phyloP scores from a whole-genome alignment of 1,140 invertebrate genomes.

The Musca vetustissima region DNA sequence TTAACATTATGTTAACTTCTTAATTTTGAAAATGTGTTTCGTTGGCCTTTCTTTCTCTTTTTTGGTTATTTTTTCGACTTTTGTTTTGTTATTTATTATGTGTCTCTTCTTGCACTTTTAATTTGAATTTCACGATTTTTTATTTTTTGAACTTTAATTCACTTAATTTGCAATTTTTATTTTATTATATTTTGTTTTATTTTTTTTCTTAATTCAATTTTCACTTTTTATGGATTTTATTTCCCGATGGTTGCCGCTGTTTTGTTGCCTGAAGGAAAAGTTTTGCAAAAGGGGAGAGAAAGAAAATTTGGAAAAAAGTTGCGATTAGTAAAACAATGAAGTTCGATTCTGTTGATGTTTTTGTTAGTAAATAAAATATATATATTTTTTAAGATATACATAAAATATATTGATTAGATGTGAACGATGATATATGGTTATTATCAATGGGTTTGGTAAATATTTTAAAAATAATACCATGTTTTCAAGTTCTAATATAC shows the following conservation, averaged over 20 bases:
- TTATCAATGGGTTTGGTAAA: too few species aligned
- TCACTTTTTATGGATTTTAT: slow-evolving; percentile 9
- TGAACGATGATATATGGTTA: too few species aligned
- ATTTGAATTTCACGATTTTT: neutral
- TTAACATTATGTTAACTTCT: slow-evolving; percentile 62
- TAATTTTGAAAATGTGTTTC: slow-evolving; percentile 20
- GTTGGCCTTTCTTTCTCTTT: slow-evolving; percentile 15
- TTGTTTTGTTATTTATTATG: neutral
- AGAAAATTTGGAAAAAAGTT: slow-evolving; percentile 13
- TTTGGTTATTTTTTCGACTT: neutral
- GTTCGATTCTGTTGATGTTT: slow-evolving; percentile 14
- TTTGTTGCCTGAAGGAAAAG: slow-evolving; percentile 31
- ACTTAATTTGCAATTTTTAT: neutral
- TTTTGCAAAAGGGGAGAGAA: slow-evolving; percentile 2
- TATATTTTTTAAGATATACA: too few species aligned
- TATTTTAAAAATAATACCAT: too few species aligned
- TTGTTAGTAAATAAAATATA: too few species aligned
- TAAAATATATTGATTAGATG: too few species aligned
- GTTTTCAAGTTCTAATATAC: too few species aligned
- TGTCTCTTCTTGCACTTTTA: neutral
- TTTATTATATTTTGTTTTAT: slow-evolving; percentile 6
- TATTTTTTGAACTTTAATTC: neutral
- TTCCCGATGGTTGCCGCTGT: neutral
- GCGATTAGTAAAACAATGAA: slow-evolving; percentile 26
- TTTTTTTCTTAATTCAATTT: slow-evolving; percentile 1